Base-by-base conservation (phyloP, 2,888 invertebrate species). In the Leucophenga maculata region DNA sequence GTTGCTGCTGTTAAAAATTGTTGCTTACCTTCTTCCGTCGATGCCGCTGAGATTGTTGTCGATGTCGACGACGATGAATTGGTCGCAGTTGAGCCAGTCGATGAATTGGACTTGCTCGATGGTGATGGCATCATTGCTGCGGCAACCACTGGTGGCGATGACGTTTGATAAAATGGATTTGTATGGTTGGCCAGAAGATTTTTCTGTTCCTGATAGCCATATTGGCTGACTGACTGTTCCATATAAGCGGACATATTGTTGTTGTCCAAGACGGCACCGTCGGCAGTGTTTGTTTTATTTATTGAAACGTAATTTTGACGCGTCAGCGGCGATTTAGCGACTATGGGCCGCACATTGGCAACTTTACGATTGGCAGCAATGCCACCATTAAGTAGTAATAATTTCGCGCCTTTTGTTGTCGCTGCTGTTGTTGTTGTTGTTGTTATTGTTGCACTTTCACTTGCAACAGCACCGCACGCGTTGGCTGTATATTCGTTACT, bases 341-440 rank as follows among this genome's bases (percentile, higher is more conserved):
- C 72, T 65, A 88, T 85, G 66, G 87, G 88, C 73, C 88, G 85
- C 39, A 87, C 87, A 80, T 86, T 87, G 82, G 86, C 85, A 70
- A 86, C 78, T 75, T 86, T 86, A 20, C 88, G 82, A 72, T 82
- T 84, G 72, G 78, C 78, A 22, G 83, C 79, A 69, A 77, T 80
- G 72, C 84, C 79, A 71, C 85, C 83, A 76, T 83, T 87, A 16
- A 86, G 74, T 50, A 85, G 69, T 32, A 82, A 77, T 68, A 82
- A 71, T 75, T 83, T 83, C 72, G 80, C 83, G 75, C 73, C 74
- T 54, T 62, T 54, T 59, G 70, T 67, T 65, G 65, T 46, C n/a
- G 59, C 65, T 14, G 70, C 65, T 64, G 60, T 69, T 59, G 70
- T 32, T 68, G 44, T 64, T 67, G 70, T 46, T 67, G 62, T 59